Percentiles rank a stretch among this genome's conserved stretches.
Evolutionary conservation across 1,140 invertebrate species (phyloP).

Genomic region (Rhagoletis zephyria): DNA sequence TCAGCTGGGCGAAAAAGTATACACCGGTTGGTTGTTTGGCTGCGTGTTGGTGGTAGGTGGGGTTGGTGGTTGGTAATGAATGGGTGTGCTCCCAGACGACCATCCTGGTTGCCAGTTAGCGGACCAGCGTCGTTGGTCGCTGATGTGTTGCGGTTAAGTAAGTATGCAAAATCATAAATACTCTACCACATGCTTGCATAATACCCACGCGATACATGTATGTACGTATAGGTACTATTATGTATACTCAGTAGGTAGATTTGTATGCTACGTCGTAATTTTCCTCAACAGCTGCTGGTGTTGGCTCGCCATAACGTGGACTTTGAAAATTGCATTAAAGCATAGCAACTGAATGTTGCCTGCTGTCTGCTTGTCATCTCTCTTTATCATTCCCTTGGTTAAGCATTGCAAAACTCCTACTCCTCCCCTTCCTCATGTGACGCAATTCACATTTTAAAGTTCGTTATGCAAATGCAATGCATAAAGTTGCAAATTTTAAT

Average conservation of each 20-base stretch:
- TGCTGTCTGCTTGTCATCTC: neutral
- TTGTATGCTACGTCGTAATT: neutral
- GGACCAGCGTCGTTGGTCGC: neutral
- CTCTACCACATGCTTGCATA: neutral
- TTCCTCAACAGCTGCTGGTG: neutral
- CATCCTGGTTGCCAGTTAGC: neutral
- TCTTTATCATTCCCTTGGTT: neutral
- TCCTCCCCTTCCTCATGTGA: neutral
- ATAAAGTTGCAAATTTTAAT: slow-evolving; percentile 32
- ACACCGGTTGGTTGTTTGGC: neutral
- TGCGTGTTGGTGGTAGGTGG: neutral
- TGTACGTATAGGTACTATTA: neutral
- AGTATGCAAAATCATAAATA: neutral
- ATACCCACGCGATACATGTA: too few species aligned
- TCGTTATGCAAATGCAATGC: slow-evolving; percentile 23
- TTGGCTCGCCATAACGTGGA: neutral
- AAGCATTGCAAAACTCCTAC: too few species aligned
- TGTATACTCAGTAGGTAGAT: neutral
- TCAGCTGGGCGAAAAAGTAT: slow-evolving; percentile 5
- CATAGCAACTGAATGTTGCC: neutral
- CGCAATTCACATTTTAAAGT: neutral
- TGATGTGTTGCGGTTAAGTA: neutral
- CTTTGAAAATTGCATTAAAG: neutral
- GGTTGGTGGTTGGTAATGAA: neutral
- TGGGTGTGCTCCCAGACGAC: neutral